Base-by-base conservation (phyloP, 1,140 invertebrate species). In the Leptinotarsa texana region DNA sequence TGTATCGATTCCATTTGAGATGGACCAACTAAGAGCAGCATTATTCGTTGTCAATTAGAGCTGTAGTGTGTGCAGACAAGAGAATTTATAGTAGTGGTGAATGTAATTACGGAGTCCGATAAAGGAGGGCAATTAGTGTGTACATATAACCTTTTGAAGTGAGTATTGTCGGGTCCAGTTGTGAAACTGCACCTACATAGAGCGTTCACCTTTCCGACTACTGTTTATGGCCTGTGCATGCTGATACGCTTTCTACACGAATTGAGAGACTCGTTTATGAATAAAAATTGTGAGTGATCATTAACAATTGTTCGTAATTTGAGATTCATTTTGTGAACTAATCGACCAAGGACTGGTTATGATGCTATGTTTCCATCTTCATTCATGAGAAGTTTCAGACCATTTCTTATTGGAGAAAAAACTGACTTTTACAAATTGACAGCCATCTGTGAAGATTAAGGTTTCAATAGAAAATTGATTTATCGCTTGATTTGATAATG, bases 71-170 rank as follows among this genome's bases (percentile, higher is more conserved):
- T 57, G 51, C 51, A 17, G 51, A 57, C 15, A 57, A 57, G 15
- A 57, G 51, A 57, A 57, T 57, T 57, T 57, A 57, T 57, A 57
- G 51, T 57, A n/a, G 51, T 57, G 15, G 51, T 57, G n/a, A 57
- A 57, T 57, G 51, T 57, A 57, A 57, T 57, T 57, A 57, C 15
- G n/a, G 51, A 57, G 51, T 57, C 51, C 51, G 51, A 57, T 57
- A 57, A 57, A 57, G 51, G 51, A 57, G 17, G n/a, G 51, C 51
- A 57, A 57, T 57, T 57, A 57, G 51, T 57, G 51, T 18, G 17
- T 15, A 57, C 51, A 57, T 57, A 57, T 57, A 57, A 57, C 51
- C 51, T 57, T 57, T 57, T 57, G 1, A 17, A 57, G 51, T 57
- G 51, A 18, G 51, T 57, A 57, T n/a, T 57, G 51, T 57, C 51